Conservation (phyloP, 2,888 invertebrate genomes). For the Polymixis flavicincta region DNA sequence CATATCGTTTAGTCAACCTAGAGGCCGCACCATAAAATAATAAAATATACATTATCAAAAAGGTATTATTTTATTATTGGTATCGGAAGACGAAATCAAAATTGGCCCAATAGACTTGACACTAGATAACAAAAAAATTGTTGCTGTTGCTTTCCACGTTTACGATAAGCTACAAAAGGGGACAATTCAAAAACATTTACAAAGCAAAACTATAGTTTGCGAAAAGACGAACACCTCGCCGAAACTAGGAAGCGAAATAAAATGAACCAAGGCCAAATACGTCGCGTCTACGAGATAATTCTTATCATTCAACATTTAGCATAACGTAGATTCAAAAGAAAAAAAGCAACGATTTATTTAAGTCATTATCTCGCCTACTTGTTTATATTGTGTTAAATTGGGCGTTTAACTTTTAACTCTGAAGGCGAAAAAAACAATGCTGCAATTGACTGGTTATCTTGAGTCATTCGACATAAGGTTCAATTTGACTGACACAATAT, state of each 20-base stretch:
- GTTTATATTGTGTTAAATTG: conserved; percentile 30
- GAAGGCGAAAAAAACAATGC: conserved; percentile 45
- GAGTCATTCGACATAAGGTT: conserved; percentile 42
- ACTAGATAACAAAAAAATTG: conserved; percentile 12
- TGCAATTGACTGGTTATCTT: conserved; percentile 53
- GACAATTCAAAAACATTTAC: conserved; percentile 19
- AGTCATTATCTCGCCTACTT: conserved; percentile 33
- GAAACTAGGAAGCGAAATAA: conserved; percentile 75
- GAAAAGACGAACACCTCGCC: conserved; percentile 60
- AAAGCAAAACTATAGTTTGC: conserved; percentile 36
- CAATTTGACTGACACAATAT: neutral
- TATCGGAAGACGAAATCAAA: conserved; percentile 35
- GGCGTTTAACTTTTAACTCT: conserved; percentile 34
- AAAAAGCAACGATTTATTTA: conserved; percentile 45
- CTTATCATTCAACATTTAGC: conserved; percentile 73
- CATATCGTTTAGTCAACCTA: neutral
- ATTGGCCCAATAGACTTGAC: conserved; percentile 9
- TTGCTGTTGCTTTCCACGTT: conserved; percentile 2
- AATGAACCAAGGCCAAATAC: conserved; percentile 74
- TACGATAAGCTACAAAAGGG: conserved; percentile 12
- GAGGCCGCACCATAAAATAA: conserved; percentile 6
- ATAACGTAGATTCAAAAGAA: conserved; percentile 61
- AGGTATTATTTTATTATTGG: neutral
- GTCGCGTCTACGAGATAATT: conserved; percentile 76
- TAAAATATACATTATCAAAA: conserved; percentile 4